Conservation (phyloP, 2,888 invertebrate genomes). For the Desoria tigrina region DNA sequence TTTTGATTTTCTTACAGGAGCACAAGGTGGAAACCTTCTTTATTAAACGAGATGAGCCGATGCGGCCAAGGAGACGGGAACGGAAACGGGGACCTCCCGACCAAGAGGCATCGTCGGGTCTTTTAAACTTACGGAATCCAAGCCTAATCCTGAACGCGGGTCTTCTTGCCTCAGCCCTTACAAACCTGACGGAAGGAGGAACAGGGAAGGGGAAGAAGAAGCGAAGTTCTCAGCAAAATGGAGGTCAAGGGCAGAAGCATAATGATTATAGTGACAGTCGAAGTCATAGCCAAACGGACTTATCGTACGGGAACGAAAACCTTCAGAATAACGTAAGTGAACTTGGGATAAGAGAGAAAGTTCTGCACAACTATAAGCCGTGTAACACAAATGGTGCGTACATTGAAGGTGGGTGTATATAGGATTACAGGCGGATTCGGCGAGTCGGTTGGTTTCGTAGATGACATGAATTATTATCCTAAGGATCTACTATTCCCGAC, state of each 20-base stretch:
- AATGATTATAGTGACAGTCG: conserved; percentile 30
- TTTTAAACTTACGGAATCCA: conserved; percentile 46
- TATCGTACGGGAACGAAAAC: conserved; percentile 35
- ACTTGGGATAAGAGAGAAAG: too few species aligned
- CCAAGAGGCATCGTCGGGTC: conserved; percentile 33
- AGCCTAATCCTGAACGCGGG: conserved; percentile 52
- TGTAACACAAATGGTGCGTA: neutral
- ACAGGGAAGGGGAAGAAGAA: conserved; percentile 34
- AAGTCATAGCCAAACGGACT: conserved; percentile 43
- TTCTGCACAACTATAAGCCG: neutral
- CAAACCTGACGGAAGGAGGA: conserved; percentile 36
- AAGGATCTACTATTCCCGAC: too few species aligned
- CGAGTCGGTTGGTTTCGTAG: too few species aligned
- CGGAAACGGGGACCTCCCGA: conserved; percentile 32
- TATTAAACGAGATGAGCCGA: conserved; percentile 78
- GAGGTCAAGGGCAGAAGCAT: conserved; percentile 32
- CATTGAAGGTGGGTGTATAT: neutral
- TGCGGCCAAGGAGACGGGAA: conserved; percentile 57
- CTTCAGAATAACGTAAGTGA: conserved; percentile 21
- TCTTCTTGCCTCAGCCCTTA: conserved; percentile 48
- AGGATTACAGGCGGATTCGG: neutral
- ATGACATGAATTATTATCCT: too few species aligned
- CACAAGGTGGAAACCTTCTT: conserved; percentile 85
- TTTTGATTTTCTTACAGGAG: too few species aligned
- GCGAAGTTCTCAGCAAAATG: conserved; percentile 23